Conservation (phyloP, 2,888 invertebrate genomes). For the Apamea crenata region DNA sequence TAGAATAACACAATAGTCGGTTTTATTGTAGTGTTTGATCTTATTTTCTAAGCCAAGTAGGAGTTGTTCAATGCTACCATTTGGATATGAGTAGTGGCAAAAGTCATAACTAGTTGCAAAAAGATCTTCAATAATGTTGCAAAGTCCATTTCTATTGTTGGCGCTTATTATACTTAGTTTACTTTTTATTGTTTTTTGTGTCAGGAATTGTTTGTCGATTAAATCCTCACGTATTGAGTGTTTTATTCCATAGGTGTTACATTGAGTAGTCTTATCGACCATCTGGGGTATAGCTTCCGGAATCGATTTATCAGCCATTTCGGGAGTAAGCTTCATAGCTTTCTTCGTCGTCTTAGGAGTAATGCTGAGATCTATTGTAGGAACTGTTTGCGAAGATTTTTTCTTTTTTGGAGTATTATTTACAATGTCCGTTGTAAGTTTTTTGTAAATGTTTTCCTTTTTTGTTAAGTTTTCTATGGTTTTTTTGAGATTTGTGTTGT, state of each 20-base stretch:
- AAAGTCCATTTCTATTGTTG: neutral
- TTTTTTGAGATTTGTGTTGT: conserved; percentile 7
- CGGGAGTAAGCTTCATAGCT: too few relatives aligned
- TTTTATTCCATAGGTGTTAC: neutral
- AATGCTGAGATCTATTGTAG: neutral
- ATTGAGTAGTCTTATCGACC: conserved; percentile 12
- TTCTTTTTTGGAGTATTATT: conserved; percentile 4
- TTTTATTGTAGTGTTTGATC: too few relatives aligned
- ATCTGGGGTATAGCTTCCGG: neutral
- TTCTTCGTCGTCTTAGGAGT: conserved; percentile 8
- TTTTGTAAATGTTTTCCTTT: conserved; percentile 15
- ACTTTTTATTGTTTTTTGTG: neutral
- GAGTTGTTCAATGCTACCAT: too few relatives aligned
- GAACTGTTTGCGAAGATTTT: neutral
- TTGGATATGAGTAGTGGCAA: too few relatives aligned
- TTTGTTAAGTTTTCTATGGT: neutral
- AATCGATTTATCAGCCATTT: neutral
- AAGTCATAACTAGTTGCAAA: too few relatives aligned
- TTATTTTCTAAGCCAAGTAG: too few relatives aligned
- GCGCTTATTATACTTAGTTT: neutral
- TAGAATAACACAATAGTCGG: too few relatives aligned
- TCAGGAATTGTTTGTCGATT: neutral
- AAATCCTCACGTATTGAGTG: neutral
- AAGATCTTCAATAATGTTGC: too few relatives aligned
- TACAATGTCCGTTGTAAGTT: neutral